phyloP scores from a whole-genome alignment of 2,797 vertebrate species.

The Gallinago nigripennis region DNA sequence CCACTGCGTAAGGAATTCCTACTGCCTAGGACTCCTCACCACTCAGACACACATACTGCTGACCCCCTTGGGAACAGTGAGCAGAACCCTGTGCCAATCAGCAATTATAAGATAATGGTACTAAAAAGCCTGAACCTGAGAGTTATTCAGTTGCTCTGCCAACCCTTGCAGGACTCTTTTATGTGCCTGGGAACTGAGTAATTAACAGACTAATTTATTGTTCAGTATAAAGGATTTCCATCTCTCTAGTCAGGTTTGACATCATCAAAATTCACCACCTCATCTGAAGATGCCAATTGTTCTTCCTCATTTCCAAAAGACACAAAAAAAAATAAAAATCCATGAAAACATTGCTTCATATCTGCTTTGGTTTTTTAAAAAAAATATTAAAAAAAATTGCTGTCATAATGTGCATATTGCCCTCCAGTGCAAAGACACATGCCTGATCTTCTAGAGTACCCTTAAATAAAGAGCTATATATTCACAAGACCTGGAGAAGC shows the following conservation, averaged over 20 bases:
- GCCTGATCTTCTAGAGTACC: not conserved
- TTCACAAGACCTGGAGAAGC: not conserved
- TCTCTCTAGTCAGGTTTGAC: not conserved
- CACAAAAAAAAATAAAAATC: not conserved
- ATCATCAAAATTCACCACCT: not conserved
- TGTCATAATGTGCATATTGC: not conserved
- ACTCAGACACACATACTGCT: not conserved
- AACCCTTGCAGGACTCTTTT: conserved; percentile 11
- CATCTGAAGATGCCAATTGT: not conserved
- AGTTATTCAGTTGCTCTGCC: conserved; percentile 27
- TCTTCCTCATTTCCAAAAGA: not conserved
- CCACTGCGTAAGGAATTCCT: not conserved
- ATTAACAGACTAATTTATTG: conserved; percentile 45
- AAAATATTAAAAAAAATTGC: not conserved
- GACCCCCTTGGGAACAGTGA: not conserved
- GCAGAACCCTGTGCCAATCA: conserved; percentile 41
- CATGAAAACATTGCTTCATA: not conserved
- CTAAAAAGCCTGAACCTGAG: conserved; percentile 47
- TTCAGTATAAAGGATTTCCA: not conserved
- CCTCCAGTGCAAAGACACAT: not conserved
- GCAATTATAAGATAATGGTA: conserved; percentile 58
- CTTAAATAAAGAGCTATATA: not conserved
- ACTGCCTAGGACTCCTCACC: not conserved
- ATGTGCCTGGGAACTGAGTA: conserved; percentile 26
- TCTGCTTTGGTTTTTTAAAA: not conserved